Base-by-base conservation (phyloP, 2,888 invertebrate species). In the Drosophila infuscata region DNA sequence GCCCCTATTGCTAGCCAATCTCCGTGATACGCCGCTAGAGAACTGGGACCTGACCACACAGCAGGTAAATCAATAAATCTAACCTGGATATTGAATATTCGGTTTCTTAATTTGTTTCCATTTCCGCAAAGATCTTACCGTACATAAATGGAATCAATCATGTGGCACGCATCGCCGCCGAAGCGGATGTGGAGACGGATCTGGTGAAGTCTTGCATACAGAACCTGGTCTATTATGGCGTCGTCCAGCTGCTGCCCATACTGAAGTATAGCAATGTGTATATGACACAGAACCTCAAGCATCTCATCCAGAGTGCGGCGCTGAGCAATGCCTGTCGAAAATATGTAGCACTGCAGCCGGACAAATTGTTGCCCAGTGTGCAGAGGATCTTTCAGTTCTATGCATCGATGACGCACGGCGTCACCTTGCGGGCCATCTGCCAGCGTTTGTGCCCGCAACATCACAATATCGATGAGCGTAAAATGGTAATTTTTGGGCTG, bases 31-130 rank as follows among this genome's bases (percentile, higher is more conserved):
- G 36, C 94, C 95, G 56, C 94, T 95, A 7, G 96, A 96, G 48
- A 96, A 97, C 72, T 98, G 98, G 98, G 99, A 99, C 92, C 95
- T 99, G 38, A 98, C 98, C 1, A 98, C 99, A 0, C 96, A 98
- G 92, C 98, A 98, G 95, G 97, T 97, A 65, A 25, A 25, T 46
- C 12, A 15, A 15, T 25, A 15, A 46, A 15, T 46, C 8, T 15
- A 15, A 46, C 7, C 17, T 38, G 17, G 17, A 36, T 36, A 36
- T 36, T 17, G 36, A 36, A 17, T 38, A 17, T 17, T 8, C 17
- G 38, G 17, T 8, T 32, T 4, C 29, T 30, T 6, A 20, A 5
- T 33, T 2, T 11, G 11, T 46, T 4, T 33, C 6, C 17, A 25
- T 12, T 53, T n/a, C 20, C 8, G 57, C 70, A 3, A 32, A 92